Base-by-base conservation (phyloP, 92 coral and sea anemone genomes). In the Epizoanthus ramosus region DNA sequence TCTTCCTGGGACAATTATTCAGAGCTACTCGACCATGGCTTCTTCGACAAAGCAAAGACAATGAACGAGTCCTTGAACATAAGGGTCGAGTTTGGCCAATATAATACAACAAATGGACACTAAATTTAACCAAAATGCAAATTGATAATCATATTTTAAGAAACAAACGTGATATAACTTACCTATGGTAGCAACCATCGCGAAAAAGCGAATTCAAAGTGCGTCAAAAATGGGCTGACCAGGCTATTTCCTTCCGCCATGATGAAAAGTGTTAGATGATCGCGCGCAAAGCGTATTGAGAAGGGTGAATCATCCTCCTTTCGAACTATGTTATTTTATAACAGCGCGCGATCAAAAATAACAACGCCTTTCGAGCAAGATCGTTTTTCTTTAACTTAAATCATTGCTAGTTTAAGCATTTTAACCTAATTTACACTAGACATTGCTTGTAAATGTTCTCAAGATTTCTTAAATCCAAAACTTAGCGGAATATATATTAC, bases 251-350 rank as follows among this genome's bases (percentile, higher is more conserved):
- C 14, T 41, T 33, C 79, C 79, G 63, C 79, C 79, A 73, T 66
- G 43, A 16, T 35, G 57, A 24, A 24, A 73, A 73, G 14, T 33
- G 75, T 71, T 43, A 37, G 10, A 71, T 13, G 63, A 73, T 23
- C n/a, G n/a, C n/a, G n/a, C n/a, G n/a, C n/a, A n/a, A n/a, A n/a
- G n/a, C n/a, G n/a, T n/a, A n/a, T n/a, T 73, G 79, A 43, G 45
- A 53, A 73, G 63, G 79, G 64, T 73, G 63, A 73, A 24, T 73
- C 56, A 54, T 73, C 79, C 79, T 73, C 79, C 63, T 52, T 73
- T 71, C 5, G 39, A 4, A 35, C 39, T n/a, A n/a, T n/a, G n/a
- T n/a, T n/a, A n/a, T n/a, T n/a, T 41, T 41, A 8, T 41, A 2
- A 41, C 47, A 41, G 47, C 8, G 8, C 8, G 47, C 12, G 50